These are phyloP conservation scores for Fukomys damarensis DNA, from an alignment of 2,113 vertebrate species.

Conservation along the genomic window DNA sequence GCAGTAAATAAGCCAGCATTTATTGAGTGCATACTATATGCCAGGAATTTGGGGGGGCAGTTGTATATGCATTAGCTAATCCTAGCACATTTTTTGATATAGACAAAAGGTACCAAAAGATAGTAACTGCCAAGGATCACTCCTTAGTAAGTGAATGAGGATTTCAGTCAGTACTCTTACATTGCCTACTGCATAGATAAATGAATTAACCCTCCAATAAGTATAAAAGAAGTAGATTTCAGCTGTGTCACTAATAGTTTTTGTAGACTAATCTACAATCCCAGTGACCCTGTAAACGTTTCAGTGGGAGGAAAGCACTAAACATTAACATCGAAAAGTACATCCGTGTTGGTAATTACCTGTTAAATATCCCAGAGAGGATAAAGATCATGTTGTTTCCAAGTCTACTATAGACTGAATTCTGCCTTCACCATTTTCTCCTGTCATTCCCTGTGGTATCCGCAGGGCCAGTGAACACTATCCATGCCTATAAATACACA, in stretches of 20 bases:
- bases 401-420: background rate
- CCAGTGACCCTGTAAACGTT: constrained; percentile 9
- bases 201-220: background rate
- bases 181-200: background rate
- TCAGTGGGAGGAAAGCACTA: background rate
- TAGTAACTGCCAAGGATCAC: background rate
- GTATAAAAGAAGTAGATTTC: background rate
- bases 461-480: background rate
- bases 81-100: background rate
- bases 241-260: background rate
- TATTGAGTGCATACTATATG: background rate
- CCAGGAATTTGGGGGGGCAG: background rate
- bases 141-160: background rate
- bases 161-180: background rate
- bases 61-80: background rate
- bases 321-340: background rate
- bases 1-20: background rate
- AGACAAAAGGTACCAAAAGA: background rate
- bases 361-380: background rate
- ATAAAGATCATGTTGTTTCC: background rate
- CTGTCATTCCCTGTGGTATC: background rate
- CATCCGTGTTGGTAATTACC: background rate
- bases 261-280: background rate
- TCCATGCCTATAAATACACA: background rate
- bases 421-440: background rate